Evolutionary conservation across 2,888 invertebrate genomes (phyloP).

Genomic region (Hanleya hanleyi): DNA sequence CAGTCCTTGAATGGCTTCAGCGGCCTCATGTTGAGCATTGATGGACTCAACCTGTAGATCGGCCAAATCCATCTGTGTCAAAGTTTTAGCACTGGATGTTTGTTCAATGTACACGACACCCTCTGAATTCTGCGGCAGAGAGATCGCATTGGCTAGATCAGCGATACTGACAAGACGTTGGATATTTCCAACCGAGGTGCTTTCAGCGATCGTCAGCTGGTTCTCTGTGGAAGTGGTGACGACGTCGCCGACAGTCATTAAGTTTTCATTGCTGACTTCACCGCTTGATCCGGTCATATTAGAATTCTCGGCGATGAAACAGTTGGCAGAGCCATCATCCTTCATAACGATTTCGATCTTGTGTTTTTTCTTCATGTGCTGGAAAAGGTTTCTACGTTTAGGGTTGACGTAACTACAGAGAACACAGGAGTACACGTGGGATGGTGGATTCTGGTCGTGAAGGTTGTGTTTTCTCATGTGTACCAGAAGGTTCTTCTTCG

Average conservation of each 20-base stretch:
- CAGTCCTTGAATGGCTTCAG: conserved; percentile 65
- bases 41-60: conserved; percentile 20
- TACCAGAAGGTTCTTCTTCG: conserved; percentile 66
- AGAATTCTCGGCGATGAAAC: conserved; percentile 47
- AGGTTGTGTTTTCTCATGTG: conserved; percentile 70
- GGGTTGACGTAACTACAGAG: conserved; percentile 67
- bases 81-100: neutral
- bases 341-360: conserved; percentile 64
- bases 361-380: conserved; percentile 70
- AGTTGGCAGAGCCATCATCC: conserved; percentile 58
- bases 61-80: conserved; percentile 6
- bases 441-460: conserved; percentile 62
- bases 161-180: conserved; percentile 48
- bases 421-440: conserved; percentile 68
- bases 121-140: conserved; percentile 3
- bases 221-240: conserved; percentile 37
- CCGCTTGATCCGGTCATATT: conserved; percentile 33
- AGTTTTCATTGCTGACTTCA: conserved; percentile 35
- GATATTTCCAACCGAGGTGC: neutral
- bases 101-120: neutral
- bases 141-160: conserved; percentile 48
- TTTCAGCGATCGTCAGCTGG: conserved; percentile 14
- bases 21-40: conserved; percentile 52
- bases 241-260: conserved; percentile 47
- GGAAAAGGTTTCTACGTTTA: conserved; percentile 62